Percentiles rank a stretch among this genome's conserved stretches.
phyloP scores from a whole-genome alignment of 2,113 vertebrate species.

The Phaethornis superciliosus region DNA sequence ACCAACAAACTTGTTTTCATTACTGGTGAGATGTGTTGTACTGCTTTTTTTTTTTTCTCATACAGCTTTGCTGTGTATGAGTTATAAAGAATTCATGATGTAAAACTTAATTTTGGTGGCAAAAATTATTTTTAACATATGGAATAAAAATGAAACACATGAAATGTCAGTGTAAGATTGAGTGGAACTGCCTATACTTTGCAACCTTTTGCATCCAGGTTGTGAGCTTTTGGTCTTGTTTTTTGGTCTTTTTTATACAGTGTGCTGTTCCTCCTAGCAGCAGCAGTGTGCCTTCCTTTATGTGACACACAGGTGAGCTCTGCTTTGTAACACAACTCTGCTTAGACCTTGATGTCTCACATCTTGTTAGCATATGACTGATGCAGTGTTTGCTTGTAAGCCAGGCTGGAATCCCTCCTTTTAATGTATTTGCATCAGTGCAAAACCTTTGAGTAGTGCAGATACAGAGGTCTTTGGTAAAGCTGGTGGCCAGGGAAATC shows the following conservation, averaged over 20 bases:
- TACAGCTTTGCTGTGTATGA: not conserved
- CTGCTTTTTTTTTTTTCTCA: not conserved
- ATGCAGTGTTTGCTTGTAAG: not conserved
- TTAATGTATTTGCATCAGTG: not conserved
- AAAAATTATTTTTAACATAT: not conserved
- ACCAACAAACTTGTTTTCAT: not conserved
- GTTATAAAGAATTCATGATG: not conserved
- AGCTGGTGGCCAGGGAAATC: not conserved
- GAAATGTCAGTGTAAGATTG: not conserved
- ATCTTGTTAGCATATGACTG: not conserved
- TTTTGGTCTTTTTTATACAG: slow-evolving; percentile 58
- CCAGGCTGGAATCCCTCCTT: not conserved
- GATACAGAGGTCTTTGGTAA: not conserved
- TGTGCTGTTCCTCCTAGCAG: slow-evolving; percentile 79
- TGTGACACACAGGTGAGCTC: slow-evolving; percentile 85
- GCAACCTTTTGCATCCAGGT: not conserved
- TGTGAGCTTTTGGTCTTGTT: not conserved
- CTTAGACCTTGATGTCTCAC: not conserved
- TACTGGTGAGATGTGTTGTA: not conserved
- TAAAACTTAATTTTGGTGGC: not conserved
- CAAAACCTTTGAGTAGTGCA: not conserved
- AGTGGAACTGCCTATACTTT: not conserved
- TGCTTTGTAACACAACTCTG: not conserved
- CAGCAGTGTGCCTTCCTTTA: slow-evolving; percentile 82
- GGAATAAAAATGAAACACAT: not conserved